Evolutionary conservation across 2,113 vertebrate species (phyloP).

Genomic region (Neomonachus schauinslandi): DNA sequence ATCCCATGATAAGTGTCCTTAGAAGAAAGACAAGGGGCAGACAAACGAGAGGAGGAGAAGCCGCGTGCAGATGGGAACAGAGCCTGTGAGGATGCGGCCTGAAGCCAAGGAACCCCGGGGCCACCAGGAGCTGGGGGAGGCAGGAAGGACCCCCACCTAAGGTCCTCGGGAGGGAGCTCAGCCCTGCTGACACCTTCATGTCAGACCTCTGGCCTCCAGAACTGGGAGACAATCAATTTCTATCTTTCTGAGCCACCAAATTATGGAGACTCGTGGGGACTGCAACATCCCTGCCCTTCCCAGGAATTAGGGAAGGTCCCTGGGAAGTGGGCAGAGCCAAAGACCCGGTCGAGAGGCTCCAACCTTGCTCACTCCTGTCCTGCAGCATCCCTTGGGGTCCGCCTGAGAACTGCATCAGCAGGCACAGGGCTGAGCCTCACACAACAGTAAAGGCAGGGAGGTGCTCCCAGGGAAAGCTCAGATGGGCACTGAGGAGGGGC

Average conservation of each 20-base stretch:
- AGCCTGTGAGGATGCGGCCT: rapidly evolving
- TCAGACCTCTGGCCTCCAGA: background rate
- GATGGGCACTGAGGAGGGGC: rapidly evolving
- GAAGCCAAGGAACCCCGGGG: background rate
- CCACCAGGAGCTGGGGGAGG: background rate
- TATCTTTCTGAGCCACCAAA: background rate
- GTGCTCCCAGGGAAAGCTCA: background rate
- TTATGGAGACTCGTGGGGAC: rapidly evolving
- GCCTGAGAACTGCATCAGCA: rapidly evolving
- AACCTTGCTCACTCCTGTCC: rapidly evolving
- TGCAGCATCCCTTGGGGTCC: rapidly evolving
- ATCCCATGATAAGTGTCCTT: background rate
- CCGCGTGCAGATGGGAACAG: rapidly evolving
- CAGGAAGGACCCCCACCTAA: background rate
- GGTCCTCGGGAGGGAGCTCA: background rate
- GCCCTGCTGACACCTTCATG: background rate
- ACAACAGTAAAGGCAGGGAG: rapidly evolving
- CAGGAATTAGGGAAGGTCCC: rapidly evolving
- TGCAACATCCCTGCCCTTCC: rapidly evolving
- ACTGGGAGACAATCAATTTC: background rate
- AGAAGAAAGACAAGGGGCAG: background rate
- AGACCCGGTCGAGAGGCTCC: rapidly evolving
- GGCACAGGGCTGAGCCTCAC: rapidly evolving
- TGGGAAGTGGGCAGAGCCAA: background rate
- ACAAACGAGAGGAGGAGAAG: background rate